Base-by-base conservation (phyloP, 1,140 invertebrate species). In the Triops longicaudatus region DNA sequence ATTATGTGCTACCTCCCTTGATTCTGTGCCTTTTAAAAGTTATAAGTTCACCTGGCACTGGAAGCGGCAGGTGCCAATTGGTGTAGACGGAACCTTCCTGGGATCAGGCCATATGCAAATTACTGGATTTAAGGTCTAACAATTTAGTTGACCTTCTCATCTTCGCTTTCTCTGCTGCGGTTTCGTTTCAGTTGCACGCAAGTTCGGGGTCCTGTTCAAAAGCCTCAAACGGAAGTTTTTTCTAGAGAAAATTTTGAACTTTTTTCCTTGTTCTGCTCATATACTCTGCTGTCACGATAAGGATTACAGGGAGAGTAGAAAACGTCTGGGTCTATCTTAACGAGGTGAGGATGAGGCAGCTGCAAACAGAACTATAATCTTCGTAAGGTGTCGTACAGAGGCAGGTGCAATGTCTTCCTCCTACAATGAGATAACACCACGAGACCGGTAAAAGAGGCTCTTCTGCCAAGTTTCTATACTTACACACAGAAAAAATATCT, bases 291-390 rank as follows among this genome's bases (percentile, higher is more conserved):
- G 6, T 9, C 50, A 63, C n/a, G 50, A 63, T 63, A 17, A 63
- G 50, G 9, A 37, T 37, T 37, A 4, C 31, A 37, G 31, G 31
- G 31, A 37, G 7, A 12, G 14, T 14, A 22, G 17, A 63, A 22
- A 63, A 17, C 6, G 10, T 5, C 50, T 12, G 50, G 50, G 17
- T 22, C 50, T 63, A 17, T 63, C 50, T 63, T 63, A 63, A 63
- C 17, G 50, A 63, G 50, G 50, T 63, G 50, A 63, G 50, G 50
- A 63, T 63, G 14, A 63, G 50, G 50, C 50, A 63, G 50, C 50
- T 63, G 50, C 50, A 22, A 63, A 14, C 50, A 17, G 50, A 63
- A 14, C 17, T 63, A 63, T 63, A 37, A 37, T 37, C 31, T 22
- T 63, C 17, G 2, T 22, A 63, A 63, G 50, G 50, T 22, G 50